Evolutionary conservation across 2,797 vertebrate species (phyloP), one percentile per base, ranked within the genome.

Genomic region (Parotocinclus haroldoi): DNA sequence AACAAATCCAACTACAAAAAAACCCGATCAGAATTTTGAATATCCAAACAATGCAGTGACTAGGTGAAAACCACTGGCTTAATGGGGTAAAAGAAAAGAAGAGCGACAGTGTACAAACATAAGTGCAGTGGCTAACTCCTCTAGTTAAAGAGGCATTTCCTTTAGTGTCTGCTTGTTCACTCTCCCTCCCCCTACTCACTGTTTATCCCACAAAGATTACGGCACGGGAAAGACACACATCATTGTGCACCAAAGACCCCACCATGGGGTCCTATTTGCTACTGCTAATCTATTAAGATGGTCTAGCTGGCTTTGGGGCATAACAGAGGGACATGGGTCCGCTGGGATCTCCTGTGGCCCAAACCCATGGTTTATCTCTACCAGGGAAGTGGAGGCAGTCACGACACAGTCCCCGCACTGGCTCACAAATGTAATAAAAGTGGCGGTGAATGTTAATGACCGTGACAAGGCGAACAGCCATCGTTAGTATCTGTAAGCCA

Each of bases 61-160:
- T 27, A 27, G 27, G 27, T 27, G 27, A 27, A 27, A 27, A 27
- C 5, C 2, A 5, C 27, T 27, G 27, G 27, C 27, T 54, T 53
- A 42, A 7, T 4, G 52, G 64, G 63, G 68, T 52, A 64, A 66
- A 71, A 65, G 7, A 68, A 66, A 58, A 68, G 37, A 65, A 70
- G 76, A 72, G 67, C 57, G 62, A 82, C 82, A 80, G 75, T 72
- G 74, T 81, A 83, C 78, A 81, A 85, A 84, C 82, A 85, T 76
- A 78, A 65, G 72, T 73, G 81, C 76, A 73, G 67, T 79, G 76
- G 61, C 82, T 82, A 65, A 79, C 62, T 66, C 36, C 77, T 86
- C 80, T 63, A 77, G 74, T 85, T 88, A 87, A 88, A 82, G 71
- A 88, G 89, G 87, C 85, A 92, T 92, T 92, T 91, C 89, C 89